A percentile compares a stretch with the other conserved stretches of the same genome.
Conservation (phyloP, 2,113 vertebrate genomes). For the Conger conger region DNA sequence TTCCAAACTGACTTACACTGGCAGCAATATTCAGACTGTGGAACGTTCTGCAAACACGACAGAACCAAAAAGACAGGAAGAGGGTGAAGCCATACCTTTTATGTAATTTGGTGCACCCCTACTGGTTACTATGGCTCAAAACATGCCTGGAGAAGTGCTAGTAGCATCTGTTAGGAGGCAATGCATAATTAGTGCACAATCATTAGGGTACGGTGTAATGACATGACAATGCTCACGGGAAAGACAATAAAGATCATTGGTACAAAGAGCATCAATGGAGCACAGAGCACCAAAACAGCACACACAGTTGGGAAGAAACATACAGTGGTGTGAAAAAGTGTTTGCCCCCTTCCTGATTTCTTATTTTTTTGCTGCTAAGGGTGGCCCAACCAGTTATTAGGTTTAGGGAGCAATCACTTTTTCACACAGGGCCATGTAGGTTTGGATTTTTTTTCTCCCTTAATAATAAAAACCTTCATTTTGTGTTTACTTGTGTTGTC, state of each 20-base stretch:
- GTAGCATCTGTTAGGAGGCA: conserved; percentile 26
- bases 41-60: not conserved
- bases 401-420: too few relatives aligned
- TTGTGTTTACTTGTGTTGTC: too few relatives aligned
- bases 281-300: not conserved
- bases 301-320: not conserved
- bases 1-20: not conserved
- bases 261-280: not conserved
- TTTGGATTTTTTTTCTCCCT: too few relatives aligned
- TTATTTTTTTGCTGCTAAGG: too few relatives aligned
- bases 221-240: conserved; percentile 18
- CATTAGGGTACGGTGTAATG: conserved; percentile 22
- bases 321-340: too few relatives aligned
- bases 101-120: not conserved
- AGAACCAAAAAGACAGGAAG: not conserved
- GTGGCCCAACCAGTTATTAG: too few relatives aligned
- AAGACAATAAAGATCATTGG: conserved; percentile 22
- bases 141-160: not conserved
- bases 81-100: not conserved
- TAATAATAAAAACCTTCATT: too few relatives aligned
- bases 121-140: not conserved
- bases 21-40: not conserved
- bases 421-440: too few relatives aligned
- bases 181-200: conserved; percentile 21
- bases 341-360: too few relatives aligned